Conservation (phyloP, 1,140 invertebrate genomes). For the Trichoplusia ni region DNA sequence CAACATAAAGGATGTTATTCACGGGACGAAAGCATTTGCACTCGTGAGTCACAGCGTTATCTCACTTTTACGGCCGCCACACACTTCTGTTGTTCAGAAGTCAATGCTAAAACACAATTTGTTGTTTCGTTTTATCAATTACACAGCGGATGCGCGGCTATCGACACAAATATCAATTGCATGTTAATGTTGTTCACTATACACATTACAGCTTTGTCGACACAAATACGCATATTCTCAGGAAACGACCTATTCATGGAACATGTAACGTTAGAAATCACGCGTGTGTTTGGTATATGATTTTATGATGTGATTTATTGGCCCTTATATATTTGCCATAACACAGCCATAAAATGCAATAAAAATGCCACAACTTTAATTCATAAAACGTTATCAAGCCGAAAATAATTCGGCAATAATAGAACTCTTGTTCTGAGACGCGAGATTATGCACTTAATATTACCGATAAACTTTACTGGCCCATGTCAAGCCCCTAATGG, state of each 20-base stretch:
- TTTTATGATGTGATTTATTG: constrained; percentile 27
- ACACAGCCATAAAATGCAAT: constrained; percentile 12
- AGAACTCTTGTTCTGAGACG: constrained; percentile 34
- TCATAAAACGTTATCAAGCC: constrained; percentile 31
- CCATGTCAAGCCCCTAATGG: constrained; percentile 53
- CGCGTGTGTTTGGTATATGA: not conserved
- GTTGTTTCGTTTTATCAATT: constrained; percentile 64
- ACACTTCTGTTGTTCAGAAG: constrained; percentile 48
- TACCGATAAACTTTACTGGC: constrained; percentile 52
- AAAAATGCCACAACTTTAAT: constrained; percentile 11
- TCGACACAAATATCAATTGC: constrained; percentile 57
- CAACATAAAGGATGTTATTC: constrained; percentile 68
- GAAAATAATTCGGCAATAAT: constrained; percentile 35
- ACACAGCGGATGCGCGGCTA: constrained; percentile 58
- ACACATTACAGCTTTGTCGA: constrained; percentile 30
- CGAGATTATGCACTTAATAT: constrained; percentile 53
- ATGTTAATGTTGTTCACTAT: constrained; percentile 31
- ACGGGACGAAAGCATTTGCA: constrained; percentile 55
- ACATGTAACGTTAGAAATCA: not conserved
- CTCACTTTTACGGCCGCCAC: constrained; percentile 62
- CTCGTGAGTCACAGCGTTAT: constrained; percentile 66
- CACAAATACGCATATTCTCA: constrained; percentile 2
- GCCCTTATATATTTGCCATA: not conserved
- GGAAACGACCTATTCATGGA: not conserved
- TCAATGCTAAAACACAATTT: constrained; percentile 44